Evolutionary conservation across 2,797 vertebrate genomes (phyloP).

Genomic region (Aldrovandia affinis): DNA sequence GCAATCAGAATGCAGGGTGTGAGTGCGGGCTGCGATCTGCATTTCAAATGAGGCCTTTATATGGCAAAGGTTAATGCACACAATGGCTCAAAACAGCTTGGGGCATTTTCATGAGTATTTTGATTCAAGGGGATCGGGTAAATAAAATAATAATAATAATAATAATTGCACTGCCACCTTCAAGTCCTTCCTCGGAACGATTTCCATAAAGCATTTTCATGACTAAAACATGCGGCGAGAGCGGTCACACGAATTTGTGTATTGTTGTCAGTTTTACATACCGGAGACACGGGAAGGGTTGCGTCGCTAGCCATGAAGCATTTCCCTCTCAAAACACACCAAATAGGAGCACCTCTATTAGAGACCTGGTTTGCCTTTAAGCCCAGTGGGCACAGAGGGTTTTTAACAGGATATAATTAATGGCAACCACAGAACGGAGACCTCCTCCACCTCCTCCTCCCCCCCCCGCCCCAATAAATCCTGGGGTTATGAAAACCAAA

Average conservation of each 20-base stretch:
- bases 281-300: neutral
- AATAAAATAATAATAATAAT: too few relatives aligned
- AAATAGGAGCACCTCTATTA: too few relatives aligned
- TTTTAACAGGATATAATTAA: neutral
- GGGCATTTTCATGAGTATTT: neutral
- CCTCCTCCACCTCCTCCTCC: neutral
- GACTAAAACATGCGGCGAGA: neutral
- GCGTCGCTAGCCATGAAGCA: neutral
- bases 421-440: neutral
- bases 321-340: neutral
- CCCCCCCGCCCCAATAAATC: neutral
- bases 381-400: neutral
- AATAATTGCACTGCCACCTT: neutral
- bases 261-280: neutral
- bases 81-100: neutral
- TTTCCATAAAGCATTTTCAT: neutral
- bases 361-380: too few relatives aligned
- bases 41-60: neutral
- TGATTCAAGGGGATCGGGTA: neutral
- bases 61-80: neutral
- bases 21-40: neutral
- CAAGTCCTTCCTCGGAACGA: neutral
- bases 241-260: neutral
- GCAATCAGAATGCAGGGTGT: neutral
- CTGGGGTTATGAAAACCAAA: neutral